Evolutionary conservation across 2,888 invertebrate species (phyloP), one percentile per base, ranked within the genome.

Genomic region (Drepana falcataria): DNA sequence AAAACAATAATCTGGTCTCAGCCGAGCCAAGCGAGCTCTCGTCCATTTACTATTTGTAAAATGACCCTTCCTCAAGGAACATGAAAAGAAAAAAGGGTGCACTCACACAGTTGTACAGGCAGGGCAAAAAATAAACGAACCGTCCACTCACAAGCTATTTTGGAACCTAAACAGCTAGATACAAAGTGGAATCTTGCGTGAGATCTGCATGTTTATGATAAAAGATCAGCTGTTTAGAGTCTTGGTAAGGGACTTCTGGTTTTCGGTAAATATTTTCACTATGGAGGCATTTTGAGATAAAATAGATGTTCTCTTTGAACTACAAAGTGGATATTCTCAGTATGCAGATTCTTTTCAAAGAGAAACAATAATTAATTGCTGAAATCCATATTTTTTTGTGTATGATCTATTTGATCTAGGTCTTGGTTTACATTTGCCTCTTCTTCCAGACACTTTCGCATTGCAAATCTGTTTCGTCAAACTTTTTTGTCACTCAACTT

Each of bases 191-290:
- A 9, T 44, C 44, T 44, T 2, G 44, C 44, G 6, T 9, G 44
- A 3, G 5, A 1, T 48, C n/a, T 41, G 58, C 56, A 57, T 68
- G 71, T 67, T 69, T 70, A 68, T 69, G 73, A 71, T 75, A 67
- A 64, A 69, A 71, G 63, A 77, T 77, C 77, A 77, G 77, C 77
- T 77, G 77, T 77, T 76, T 75, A 65, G 69, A 63, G 60, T 65
- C 68, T 65, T 64, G 69, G 65, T 62, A 66, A 64, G 69, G 71
- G 69, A 67, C 69, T 68, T 64, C 66, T 66, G 71, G 73, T 75
- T 75, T 73, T 73, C 71, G 34, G 67, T 64, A 69, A 75, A 66
- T 71, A 73, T 75, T 75, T 75, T 69, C 21, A 35, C 35, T n/a
- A 2, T 49, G 33, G 40, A 40, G 49, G 5, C 5, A 40, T 49